Evolutionary conservation across 2,888 invertebrate genomes (phyloP), one percentile per base, ranked within the genome.

Genomic region (Mimachlamys varia): DNA sequence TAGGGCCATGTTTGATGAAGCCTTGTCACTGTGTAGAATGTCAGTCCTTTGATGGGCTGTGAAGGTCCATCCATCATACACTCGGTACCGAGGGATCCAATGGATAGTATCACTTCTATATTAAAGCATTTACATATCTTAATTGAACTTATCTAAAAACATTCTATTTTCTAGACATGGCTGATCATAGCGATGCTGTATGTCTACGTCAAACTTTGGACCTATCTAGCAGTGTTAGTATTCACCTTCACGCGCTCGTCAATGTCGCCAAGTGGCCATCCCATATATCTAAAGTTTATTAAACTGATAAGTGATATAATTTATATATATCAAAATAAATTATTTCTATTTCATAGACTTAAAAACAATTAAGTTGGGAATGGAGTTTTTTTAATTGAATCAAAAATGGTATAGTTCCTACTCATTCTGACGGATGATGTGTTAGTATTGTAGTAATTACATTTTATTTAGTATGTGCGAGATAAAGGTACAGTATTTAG

Each of bases 101-200:
- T 12, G 19, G 33, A 17, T 76, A 76, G 53, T 15, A 76, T 76
- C 76, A 22, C 22, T 17, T n/a, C 5, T 33, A 62, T 62, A 27
- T 76, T 76, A 33, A 76, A 76, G 12, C 10, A 76, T 76, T 76
- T 76, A 33, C 76, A 76, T 76, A 76, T 76, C 76, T 76, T 76
- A 76, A 76, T 76, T 76, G 27, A 76, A 76, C 12, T 7, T 10
- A 76, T 33, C 7, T 22, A 1, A 76, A 76, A 62, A n/a, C 22
- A 27, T 27, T 2, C 13, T 12, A 22, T 27, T 76, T 27, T 33
- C 27, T 27, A 58, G 19, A 58, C 19, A 58, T 58, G 22, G 53
- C 62, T 5, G 44, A 33, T 33, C 13, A 0, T 15, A 27, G 12
- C 13, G 27, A 7, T 27, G 76, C 27, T 76, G 76, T 33, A 76